Percentiles rank a stretch among this genome's conserved stretches.
Evolutionary conservation across 1,140 invertebrate species (phyloP).

Genomic region (Eurosta solidaginis): DNA sequence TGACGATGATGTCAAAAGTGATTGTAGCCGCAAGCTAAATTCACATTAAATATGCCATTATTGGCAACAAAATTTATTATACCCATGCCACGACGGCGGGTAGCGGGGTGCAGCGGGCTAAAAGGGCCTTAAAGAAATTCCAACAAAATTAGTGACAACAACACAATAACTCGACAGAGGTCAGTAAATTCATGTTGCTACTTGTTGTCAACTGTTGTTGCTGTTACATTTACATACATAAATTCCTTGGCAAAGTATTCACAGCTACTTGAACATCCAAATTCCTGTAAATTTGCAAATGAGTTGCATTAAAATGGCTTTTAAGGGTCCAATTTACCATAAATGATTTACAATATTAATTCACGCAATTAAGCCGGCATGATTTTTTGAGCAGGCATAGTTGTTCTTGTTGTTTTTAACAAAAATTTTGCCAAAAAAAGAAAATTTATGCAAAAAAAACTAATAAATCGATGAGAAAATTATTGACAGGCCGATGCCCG

Average conservation of each 20-base stretch:
- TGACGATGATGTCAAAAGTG: constrained; percentile 27
- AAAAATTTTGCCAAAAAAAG: neutral
- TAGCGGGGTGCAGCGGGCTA: neutral
- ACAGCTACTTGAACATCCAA: neutral
- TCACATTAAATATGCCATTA: neutral
- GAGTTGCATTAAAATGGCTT: constrained; percentile 15
- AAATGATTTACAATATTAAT: constrained; percentile 28
- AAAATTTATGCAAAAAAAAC: neutral
- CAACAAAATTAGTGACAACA: constrained; percentile 22
- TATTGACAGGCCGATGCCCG: neutral
- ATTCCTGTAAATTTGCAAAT: constrained; percentile 26
- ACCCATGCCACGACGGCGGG: neutral
- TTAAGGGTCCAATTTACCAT: constrained; percentile 16
- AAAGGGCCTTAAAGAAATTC: neutral
- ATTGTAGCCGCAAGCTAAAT: constrained; percentile 5
- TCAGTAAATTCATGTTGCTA: neutral
- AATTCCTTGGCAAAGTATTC: neutral
- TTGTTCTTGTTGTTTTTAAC: neutral
- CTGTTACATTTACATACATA: too few species aligned
- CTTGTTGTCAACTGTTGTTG: neutral
- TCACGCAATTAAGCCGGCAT: constrained; percentile 10
- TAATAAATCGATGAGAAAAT: neutral
- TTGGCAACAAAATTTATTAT: constrained; percentile 3
- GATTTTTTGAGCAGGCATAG: neutral
- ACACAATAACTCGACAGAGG: neutral